A percentile compares a stretch with the other conserved stretches of the same genome.
Conservation (phyloP, 2,113 vertebrate genomes). For the Odontophorus gujanensis region DNA sequence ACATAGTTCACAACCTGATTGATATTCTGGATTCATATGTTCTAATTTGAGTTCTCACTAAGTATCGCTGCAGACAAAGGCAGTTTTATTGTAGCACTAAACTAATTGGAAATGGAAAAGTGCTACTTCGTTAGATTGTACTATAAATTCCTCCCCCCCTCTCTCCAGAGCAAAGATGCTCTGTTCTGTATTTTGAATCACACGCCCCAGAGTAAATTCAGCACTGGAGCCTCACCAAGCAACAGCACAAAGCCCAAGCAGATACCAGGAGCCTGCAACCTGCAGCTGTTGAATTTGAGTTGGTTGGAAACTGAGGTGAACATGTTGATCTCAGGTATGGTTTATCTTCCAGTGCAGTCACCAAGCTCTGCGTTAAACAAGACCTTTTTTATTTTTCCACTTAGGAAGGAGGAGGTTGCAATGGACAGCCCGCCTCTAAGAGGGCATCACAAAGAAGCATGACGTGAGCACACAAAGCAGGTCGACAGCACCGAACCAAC, state of each 20-base stretch:
- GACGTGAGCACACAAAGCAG: background rate
- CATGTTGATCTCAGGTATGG: background rate
- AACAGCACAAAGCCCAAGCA: background rate
- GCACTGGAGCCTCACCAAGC: background rate
- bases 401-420: background rate
- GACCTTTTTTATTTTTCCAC: background rate
- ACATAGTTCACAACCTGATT: slow-evolving; percentile 22
- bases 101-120: background rate
- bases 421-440: background rate
- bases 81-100: background rate
- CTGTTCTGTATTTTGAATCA: background rate
- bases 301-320: background rate
- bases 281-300: background rate
- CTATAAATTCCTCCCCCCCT: background rate
- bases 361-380: background rate
- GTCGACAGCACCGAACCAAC: no score
- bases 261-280: background rate
- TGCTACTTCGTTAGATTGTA: background rate
- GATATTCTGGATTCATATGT: slow-evolving; percentile 28
- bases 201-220: background rate
- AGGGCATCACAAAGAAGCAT: background rate
- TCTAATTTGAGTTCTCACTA: slow-evolving; percentile 23
- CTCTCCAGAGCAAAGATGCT: background rate
- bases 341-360: background rate
- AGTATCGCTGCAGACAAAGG: slow-evolving; percentile 6